Evolutionary conservation across 2,888 invertebrate species (phyloP).

Genomic region (Hirtodrosophila confusa): DNA sequence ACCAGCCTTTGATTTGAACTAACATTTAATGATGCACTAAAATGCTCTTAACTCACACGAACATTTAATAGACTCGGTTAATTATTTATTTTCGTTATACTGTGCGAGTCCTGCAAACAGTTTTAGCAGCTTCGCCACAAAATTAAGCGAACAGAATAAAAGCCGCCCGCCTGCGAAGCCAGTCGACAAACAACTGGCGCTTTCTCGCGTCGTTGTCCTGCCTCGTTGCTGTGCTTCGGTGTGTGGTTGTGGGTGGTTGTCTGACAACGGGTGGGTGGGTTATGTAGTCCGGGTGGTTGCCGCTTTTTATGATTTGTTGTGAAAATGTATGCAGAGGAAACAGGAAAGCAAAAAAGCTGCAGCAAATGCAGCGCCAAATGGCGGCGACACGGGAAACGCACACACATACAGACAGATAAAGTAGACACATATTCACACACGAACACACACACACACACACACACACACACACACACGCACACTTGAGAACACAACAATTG

Average conservation of each 20-base stretch:
- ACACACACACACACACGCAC: conserved; percentile 36
- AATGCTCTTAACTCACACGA: conserved; percentile 19
- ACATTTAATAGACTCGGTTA: conserved; percentile 30
- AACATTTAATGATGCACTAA: conserved; percentile 9
- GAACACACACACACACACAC: conserved; percentile 16
- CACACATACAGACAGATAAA: conserved; percentile 19
- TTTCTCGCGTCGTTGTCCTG: conserved; percentile 34
- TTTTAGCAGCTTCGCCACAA: conserved; percentile 7
- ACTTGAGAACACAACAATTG: conserved; percentile 54
- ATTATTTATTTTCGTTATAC: conserved; percentile 36
- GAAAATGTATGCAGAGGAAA: conserved; percentile 70
- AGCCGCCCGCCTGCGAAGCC: conserved; percentile 67
- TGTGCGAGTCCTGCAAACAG: conserved; percentile 7
- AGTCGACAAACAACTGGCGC: conserved; percentile 74
- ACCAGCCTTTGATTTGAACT: conserved; percentile 7
- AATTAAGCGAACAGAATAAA: conserved; percentile 26
- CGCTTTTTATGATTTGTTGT: conserved; percentile 74
- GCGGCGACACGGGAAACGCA: conserved; percentile 47
- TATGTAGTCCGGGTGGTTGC: conserved; percentile 27
- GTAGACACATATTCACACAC: conserved; percentile 10
- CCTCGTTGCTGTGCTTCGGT: conserved; percentile 39
- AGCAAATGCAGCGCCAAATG: conserved; percentile 55
- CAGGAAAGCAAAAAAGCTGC: conserved; percentile 61
- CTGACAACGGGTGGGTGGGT: conserved; percentile 28
- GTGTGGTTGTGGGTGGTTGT: conserved; percentile 40